Evolutionary conservation across 2,797 vertebrate species (phyloP).

Genomic region (Alcedo atthis): DNA sequence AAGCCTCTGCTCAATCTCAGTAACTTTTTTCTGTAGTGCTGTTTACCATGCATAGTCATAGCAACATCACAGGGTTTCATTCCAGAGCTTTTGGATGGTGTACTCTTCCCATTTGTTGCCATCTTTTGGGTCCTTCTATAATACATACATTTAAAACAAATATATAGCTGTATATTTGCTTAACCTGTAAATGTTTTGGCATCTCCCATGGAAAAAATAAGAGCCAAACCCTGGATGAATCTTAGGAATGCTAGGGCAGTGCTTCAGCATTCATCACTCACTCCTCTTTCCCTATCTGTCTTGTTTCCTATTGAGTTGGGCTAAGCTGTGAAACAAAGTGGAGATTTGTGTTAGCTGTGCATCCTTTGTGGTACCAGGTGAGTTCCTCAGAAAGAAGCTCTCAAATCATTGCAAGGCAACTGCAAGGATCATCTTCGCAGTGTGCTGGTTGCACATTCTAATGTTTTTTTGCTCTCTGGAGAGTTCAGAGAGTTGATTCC

Average conservation of each 20-base stretch:
- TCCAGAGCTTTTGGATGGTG: neutral
- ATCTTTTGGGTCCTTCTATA: neutral
- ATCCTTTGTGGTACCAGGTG: neutral
- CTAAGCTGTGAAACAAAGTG: neutral
- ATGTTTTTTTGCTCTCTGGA: neutral
- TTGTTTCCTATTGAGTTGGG: accelerated
- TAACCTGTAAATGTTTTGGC: constrained; percentile 3
- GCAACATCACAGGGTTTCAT: neutral
- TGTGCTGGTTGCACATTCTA: neutral
- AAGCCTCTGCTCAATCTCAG: neutral
- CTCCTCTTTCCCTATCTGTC: neutral
- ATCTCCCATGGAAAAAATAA: constrained; percentile 20
- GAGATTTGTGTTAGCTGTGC: neutral
- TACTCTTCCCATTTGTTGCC: neutral
- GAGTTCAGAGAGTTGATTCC: neutral
- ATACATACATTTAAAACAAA: neutral
- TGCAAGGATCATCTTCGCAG: neutral
- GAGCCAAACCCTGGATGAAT: neutral
- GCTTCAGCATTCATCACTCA: neutral
- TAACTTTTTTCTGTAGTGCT: neutral
- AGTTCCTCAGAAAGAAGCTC: neutral
- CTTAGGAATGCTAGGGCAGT: neutral
- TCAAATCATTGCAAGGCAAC: neutral
- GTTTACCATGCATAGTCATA: neutral
- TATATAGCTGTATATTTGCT: neutral